A percentile compares a stretch with the other conserved stretches of the same genome.
Evolutionary conservation across 2,888 invertebrate species (phyloP).

Genomic region (Hirtodrosophila confusa): DNA sequence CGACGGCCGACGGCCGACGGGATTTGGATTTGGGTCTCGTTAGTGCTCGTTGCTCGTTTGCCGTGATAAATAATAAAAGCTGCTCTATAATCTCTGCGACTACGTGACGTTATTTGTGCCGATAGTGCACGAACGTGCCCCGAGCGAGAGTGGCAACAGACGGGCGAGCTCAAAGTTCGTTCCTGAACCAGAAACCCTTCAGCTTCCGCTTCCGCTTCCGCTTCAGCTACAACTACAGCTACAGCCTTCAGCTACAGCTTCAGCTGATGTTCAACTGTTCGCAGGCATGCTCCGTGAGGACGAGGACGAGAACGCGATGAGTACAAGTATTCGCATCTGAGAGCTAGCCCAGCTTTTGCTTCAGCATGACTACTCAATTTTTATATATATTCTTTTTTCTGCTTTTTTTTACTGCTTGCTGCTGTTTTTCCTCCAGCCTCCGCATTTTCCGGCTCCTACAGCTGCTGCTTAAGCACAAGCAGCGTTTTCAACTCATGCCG

Average conservation of each 20-base stretch:
- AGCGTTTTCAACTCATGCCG: constrained; percentile 46
- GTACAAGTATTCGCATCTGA: constrained; percentile 32
- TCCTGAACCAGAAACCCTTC: constrained; percentile 31
- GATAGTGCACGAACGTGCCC: constrained; percentile 82
- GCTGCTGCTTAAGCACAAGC: constrained; percentile 39
- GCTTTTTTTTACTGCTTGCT: constrained; percentile 29
- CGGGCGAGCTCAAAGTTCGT: constrained; percentile 6
- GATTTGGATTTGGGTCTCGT: constrained; percentile 75
- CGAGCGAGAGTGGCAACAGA: constrained; percentile 40
- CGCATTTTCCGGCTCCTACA: not conserved
- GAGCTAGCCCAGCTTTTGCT: constrained; percentile 27
- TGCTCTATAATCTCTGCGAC: constrained; percentile 84
- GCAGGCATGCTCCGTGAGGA: constrained; percentile 32
- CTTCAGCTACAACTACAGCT: too few species aligned
- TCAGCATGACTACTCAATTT: constrained; percentile 71
- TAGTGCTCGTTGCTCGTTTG: constrained; percentile 76
- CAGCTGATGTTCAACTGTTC: not conserved
- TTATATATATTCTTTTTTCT: not conserved
- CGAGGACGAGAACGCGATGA: constrained; percentile 26
- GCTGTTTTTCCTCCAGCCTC: not conserved
- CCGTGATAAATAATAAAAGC: constrained; percentile 82
- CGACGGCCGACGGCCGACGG: constrained; percentile 73
- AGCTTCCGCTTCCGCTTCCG: not conserved
- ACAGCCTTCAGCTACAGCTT: too few species aligned
- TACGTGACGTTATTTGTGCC: constrained; percentile 84